phyloP scores from a whole-genome alignment of 2,797 vertebrate species.

The Acestrorhynchus altus region DNA sequence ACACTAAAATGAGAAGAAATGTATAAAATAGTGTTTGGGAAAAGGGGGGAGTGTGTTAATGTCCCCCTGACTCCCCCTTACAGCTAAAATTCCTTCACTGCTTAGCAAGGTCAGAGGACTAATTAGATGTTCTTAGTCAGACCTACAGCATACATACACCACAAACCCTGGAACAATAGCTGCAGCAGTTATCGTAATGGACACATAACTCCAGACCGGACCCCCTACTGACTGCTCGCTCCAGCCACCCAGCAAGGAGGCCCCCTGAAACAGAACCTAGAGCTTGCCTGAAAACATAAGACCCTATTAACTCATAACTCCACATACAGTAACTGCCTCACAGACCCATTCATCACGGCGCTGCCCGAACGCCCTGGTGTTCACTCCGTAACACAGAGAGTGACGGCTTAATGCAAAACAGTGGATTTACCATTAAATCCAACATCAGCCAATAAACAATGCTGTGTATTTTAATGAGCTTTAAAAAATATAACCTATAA shows the following conservation, averaged over 20 bases:
- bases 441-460: no score
- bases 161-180: background rate
- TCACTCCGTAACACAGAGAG: background rate
- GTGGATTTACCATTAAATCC: background rate
- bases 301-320: slow-evolving; percentile 2
- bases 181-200: background rate
- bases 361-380: background rate
- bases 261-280: background rate
- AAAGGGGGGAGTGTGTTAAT: slow-evolving; percentile 53
- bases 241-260: background rate
- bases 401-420: background rate
- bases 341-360: background rate
- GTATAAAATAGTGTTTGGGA: no score
- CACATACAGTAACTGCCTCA: slow-evolving; percentile 4
- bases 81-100: slow-evolving; percentile 58
- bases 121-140: background rate
- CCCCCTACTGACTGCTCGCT: background rate
- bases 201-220: background rate
- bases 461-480: background rate
- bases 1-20: no score
- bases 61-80: no score
- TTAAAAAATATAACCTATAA: background rate
- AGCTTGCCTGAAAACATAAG: background rate
- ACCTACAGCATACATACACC: background rate
- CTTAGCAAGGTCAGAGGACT: background rate